These are phyloP conservation scores for Protophormia terraenovae DNA, from an alignment of 2,888 invertebrate genomes.

Conservation along the genomic window DNA sequence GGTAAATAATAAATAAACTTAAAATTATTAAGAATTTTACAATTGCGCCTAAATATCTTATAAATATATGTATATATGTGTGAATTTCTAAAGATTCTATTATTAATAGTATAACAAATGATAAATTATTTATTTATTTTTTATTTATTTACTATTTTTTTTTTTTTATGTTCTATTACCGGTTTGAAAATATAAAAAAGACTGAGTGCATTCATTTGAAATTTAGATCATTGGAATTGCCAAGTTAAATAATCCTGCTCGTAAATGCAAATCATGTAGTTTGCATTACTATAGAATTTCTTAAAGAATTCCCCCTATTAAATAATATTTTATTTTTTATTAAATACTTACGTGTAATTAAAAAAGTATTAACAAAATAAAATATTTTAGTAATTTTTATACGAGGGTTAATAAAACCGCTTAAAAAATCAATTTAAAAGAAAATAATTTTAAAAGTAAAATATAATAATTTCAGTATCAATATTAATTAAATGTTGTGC, in stretches of 20 bases:
- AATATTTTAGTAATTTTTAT: no score
- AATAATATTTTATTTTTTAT: not conserved
- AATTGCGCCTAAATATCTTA: not conserved
- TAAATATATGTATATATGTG: slow-evolving; percentile 18
- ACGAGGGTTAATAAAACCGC: no score
- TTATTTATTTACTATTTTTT: no score
- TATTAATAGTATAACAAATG: no score
- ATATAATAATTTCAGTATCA: no score
- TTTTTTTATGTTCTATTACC: not conserved
- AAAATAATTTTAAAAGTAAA: no score
- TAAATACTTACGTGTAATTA: not conserved
- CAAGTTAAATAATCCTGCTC: not conserved
- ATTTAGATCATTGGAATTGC: not conserved
- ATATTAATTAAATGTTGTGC: no score
- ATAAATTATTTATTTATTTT: no score
- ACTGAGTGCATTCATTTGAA: not conserved
- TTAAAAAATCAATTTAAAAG: no score
- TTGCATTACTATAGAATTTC: not conserved
- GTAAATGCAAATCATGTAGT: not conserved
- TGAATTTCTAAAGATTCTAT: not conserved
- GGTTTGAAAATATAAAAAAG: not conserved
- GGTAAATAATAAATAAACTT: not conserved
- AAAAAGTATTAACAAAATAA: no score
- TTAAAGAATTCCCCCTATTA: not conserved
- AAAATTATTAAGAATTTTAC: slow-evolving; percentile 24